Evolutionary conservation across 2,113 vertebrate species (phyloP).

Genomic region (Clupea harengus): DNA sequence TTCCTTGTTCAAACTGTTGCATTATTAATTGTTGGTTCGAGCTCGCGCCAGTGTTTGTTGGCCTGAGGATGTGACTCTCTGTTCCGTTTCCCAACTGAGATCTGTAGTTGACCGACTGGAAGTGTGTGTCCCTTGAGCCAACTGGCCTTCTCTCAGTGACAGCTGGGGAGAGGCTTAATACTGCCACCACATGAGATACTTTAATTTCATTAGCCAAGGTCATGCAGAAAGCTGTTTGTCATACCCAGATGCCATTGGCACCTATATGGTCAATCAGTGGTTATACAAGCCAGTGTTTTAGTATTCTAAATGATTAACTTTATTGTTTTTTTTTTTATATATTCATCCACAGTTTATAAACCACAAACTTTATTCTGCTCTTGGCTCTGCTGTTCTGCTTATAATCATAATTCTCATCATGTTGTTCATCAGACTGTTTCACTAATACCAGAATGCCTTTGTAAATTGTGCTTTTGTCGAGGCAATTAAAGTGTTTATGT

Average conservation of each 20-base stretch:
- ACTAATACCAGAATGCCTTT: not conserved
- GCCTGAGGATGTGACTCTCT: not conserved
- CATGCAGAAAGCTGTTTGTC: not conserved
- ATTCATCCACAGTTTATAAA: not conserved
- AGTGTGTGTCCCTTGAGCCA: not conserved
- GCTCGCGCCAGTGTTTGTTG: not conserved
- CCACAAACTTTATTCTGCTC: not conserved
- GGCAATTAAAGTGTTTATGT: not conserved
- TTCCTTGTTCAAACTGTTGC: not conserved
- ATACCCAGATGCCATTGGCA: not conserved
- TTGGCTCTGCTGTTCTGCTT: not conserved
- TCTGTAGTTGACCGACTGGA: not conserved
- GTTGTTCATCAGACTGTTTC: not conserved
- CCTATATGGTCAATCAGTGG: not conserved
- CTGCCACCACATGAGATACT: not conserved
- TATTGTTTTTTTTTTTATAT: not conserved
- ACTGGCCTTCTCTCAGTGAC: not conserved
- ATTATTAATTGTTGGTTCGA: not conserved
- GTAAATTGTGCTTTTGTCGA: not conserved
- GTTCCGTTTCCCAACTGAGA: not conserved
- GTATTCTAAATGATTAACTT: not conserved
- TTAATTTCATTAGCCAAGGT: not conserved
- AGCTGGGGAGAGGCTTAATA: not conserved
- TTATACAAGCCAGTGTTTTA: not conserved
- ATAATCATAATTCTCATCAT: not conserved